Conservation (phyloP, 2,888 invertebrate species). For the Cataglyphis altisquamis region DNA sequence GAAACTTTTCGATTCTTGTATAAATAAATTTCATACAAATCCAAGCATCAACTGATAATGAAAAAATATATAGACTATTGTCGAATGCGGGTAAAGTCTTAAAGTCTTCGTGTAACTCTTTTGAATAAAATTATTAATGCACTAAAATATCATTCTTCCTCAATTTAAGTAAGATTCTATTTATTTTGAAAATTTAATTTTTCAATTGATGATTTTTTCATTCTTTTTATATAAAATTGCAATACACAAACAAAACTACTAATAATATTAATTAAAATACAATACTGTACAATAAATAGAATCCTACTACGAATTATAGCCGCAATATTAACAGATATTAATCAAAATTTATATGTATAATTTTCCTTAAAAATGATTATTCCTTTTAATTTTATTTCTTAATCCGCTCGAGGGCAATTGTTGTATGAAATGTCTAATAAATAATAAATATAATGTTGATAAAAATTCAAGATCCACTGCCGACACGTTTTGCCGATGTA, state of each 20-base stretch:
- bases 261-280: constrained; percentile 4
- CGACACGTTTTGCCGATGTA: neutral
- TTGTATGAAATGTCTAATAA: neutral
- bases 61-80: neutral
- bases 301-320: neutral
- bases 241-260: neutral
- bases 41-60: neutral
- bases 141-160: constrained; percentile 1
- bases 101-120: neutral
- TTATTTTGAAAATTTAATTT: neutral
- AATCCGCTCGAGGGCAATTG: neutral
- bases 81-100: neutral
- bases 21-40: neutral
- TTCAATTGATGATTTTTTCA: neutral
- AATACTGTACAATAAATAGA: neutral
- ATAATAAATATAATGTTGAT: neutral
- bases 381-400: neutral
- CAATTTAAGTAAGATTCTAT: constrained; percentile 9
- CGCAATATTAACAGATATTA: neutral
- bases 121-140: neutral
- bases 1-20: constrained; percentile 23
- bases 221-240: neutral
- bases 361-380: neutral
- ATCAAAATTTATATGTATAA: neutral
- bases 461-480: neutral